Evolutionary conservation across 2,888 invertebrate genomes (phyloP), one percentile per base, ranked within the genome.

Genomic region (Unio delphinus): DNA sequence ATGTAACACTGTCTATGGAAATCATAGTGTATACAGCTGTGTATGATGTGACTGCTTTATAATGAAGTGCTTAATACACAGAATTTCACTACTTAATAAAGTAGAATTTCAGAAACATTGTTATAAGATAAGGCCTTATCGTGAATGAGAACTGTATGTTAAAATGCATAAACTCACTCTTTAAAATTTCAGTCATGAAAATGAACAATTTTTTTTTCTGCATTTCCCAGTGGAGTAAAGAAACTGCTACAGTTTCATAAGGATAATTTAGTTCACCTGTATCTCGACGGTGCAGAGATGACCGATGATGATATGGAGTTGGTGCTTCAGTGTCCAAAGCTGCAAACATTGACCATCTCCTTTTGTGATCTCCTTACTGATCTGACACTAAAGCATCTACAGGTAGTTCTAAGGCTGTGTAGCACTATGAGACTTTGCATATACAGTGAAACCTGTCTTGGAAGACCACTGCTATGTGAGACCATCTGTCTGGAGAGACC

Each of bases 291-390:
- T 7, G 82, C 79, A 1, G 84, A 84, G 65, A 72, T 84, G 55
- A 78, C 82, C 4, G 83, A 85, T 65, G 59, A 28, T 18, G 75
- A 80, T 55, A 67, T 82, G 1, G 58, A 75, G 30, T 64, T 76
- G 18, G 64, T 84, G 23, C 61, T 79, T 0, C 28, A 45, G 20
- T 83, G 83, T 71, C 59, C 61, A 15, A 65, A 75, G 18, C 74
- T 85, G 0, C 64, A 65, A 28, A 72, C 60, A 7, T 73, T 85
- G 4, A 73, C 74, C 15, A 61, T 84, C 3, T 84, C 83, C 57
- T 85, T 85, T 72, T 80, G 82, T 73, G 83, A 84, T 58, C 73
- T 73, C 34, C 70, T 85, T 15, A 78, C 85, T 26, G 83, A 84
- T 68, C 65, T 65, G 55, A 67, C 80, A 15, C 68, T 85, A 4